A percentile compares a stretch with the other conserved stretches of the same genome.
phyloP scores from a whole-genome alignment of 2,888 invertebrate species.

The Nebria brevicollis region DNA sequence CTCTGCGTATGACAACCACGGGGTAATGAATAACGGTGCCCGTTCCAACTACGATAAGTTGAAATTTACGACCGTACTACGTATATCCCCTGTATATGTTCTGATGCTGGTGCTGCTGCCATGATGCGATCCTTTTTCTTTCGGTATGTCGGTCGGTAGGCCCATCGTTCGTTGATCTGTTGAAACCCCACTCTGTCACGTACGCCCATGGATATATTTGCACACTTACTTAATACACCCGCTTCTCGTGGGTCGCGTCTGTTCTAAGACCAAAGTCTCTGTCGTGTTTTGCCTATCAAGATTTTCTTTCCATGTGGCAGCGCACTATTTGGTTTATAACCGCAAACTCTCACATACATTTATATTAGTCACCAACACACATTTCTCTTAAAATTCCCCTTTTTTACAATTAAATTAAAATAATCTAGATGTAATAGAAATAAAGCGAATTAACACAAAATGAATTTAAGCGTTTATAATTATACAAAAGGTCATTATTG shows the following conservation, averaged over 20 bases:
- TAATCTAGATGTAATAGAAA: no score
- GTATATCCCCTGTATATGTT: conserved; percentile 11
- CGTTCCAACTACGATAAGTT: conserved; percentile 43
- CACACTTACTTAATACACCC: conserved; percentile 8
- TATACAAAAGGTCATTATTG: no score
- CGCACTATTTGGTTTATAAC: neutral
- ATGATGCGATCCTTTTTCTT: neutral
- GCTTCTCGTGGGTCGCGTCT: neutral
- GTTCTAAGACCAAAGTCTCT: neutral
- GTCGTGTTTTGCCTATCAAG: neutral
- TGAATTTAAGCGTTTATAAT: no score
- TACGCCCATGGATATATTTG: neutral
- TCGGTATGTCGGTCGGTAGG: neutral
- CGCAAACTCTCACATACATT: no score
- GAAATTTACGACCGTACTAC: conserved; percentile 39
- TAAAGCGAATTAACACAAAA: no score
- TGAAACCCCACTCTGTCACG: neutral
- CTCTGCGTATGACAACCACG: conserved; percentile 39
- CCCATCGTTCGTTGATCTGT: neutral
- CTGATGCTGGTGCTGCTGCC: conserved; percentile 16
- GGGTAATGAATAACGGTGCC: conserved; percentile 44
- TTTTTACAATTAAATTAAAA: no score
- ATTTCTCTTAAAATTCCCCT: no score
- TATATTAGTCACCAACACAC: no score
- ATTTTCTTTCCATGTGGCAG: neutral